Percentiles rank a stretch among this genome's conserved stretches.
phyloP scores from a whole-genome alignment of 2,888 invertebrate genomes.

The Tridacna gigas region DNA sequence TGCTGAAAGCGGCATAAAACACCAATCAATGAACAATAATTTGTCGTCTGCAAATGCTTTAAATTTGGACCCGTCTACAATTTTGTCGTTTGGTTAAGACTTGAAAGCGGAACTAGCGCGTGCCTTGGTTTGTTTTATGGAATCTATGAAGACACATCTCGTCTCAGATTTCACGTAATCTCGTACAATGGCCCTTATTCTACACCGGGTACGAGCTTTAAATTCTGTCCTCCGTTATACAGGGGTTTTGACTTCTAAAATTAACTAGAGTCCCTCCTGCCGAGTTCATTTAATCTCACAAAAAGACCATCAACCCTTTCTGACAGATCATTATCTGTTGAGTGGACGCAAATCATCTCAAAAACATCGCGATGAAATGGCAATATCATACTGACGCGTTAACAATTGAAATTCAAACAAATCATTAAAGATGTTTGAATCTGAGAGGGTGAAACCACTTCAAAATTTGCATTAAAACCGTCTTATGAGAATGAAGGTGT shows the following conservation, averaged over 20 bases:
- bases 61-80: no score
- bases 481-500: conserved; percentile 6
- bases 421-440: conserved; percentile 58
- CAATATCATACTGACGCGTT: conserved; percentile 28
- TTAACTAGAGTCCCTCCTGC: conserved; percentile 46
- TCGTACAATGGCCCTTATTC: conserved; percentile 14
- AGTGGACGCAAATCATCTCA: conserved; percentile 48
- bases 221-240: conserved; percentile 4
- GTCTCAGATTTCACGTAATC: conserved; percentile 26
- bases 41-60: no score
- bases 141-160: conserved; percentile 1
- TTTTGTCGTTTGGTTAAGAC: no score
- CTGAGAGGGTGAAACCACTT: conserved; percentile 46
- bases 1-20: no score
- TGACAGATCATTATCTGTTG: conserved; percentile 45
- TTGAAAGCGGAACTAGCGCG: not conserved
- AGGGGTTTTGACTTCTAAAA: conserved; percentile 38
- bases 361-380: conserved; percentile 31
- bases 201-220: not conserved
- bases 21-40: no score
- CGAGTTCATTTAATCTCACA: conserved; percentile 56
- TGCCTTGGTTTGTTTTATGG: conserved; percentile 1
- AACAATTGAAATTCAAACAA: conserved; percentile 62
- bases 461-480: conserved; percentile 26
- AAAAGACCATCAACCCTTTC: conserved; percentile 29